Conservation (phyloP, 1,140 invertebrate genomes). For the Ips nitidus region DNA sequence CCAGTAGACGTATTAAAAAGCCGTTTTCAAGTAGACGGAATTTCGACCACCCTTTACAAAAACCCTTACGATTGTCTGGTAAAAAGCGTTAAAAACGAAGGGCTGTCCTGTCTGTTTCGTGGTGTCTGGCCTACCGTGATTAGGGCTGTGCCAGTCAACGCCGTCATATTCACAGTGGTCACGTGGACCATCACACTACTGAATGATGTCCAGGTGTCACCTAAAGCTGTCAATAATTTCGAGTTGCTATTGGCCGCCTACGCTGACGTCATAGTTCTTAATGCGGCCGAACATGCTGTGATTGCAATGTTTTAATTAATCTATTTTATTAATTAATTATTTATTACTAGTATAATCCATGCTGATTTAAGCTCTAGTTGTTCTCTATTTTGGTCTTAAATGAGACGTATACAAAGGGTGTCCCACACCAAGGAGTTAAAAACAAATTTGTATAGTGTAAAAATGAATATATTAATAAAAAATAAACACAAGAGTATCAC, state of each 20-base stretch:
- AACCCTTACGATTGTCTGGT: constrained; percentile 72
- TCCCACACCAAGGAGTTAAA: too few relatives aligned
- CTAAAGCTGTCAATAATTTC: constrained; percentile 8
- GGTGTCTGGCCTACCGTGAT: constrained; percentile 77
- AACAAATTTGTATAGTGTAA: neutral
- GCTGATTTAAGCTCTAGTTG: too few relatives aligned
- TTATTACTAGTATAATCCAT: too few relatives aligned
- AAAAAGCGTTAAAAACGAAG: constrained; percentile 69
- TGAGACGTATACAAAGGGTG: too few relatives aligned
- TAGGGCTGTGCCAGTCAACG: constrained; percentile 90
- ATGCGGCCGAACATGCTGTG: constrained; percentile 13
- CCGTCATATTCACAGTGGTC: constrained; percentile 84
- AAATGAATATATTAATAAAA: constrained; percentile 13
- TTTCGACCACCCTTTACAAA: constrained; percentile 60
- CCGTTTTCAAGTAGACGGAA: constrained; percentile 76
- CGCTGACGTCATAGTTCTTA: constrained; percentile 17
- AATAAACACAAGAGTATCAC: constrained; percentile 5
- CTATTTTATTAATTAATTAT: neutral
- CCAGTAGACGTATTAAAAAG: constrained; percentile 91
- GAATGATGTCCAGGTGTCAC: constrained; percentile 4
- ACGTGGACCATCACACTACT: constrained; percentile 66
- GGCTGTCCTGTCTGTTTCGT: constrained; percentile 65
- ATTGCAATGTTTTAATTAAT: constrained; percentile 1
- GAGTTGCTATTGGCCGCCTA: constrained; percentile 22
- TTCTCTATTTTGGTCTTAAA: too few relatives aligned